A percentile compares a stretch with the other conserved stretches of the same genome.
Evolutionary conservation across 1,140 invertebrate genomes (phyloP).

Genomic region (Patella vulgata): DNA sequence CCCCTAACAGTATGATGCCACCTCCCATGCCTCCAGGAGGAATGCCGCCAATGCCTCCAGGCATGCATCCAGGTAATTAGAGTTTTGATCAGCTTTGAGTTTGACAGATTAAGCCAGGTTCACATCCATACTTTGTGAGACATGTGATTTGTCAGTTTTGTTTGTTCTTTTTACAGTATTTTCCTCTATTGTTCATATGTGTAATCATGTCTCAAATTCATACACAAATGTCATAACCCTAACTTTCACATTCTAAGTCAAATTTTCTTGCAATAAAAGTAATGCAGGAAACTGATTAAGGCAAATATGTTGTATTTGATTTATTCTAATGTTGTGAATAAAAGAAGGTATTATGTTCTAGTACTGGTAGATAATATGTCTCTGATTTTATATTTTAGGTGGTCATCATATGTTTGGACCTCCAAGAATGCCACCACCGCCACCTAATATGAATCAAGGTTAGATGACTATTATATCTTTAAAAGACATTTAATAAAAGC

Average conservation of each 20-base stretch:
- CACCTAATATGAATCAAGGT: slow-evolving; percentile 5
- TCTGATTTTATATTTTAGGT: slow-evolving; percentile 5
- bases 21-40: slow-evolving; percentile 58
- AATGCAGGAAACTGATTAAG: too few relatives aligned
- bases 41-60: slow-evolving; percentile 54
- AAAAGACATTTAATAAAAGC: neutral
- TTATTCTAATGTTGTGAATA: too few relatives aligned
- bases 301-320: too few relatives aligned
- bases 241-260: neutral
- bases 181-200: neutral
- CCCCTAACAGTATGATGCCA: slow-evolving; percentile 67
- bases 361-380: too few relatives aligned
- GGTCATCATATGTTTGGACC: slow-evolving; percentile 2
- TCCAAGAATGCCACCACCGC: slow-evolving; percentile 16
- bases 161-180: neutral
- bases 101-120: neutral
- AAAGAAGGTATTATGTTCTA: too few relatives aligned
- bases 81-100: neutral
- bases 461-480: neutral
- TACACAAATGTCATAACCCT: neutral
- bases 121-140: neutral
- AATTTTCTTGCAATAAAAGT: too few relatives aligned
- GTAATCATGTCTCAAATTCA: neutral
- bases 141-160: neutral
- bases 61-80: slow-evolving; percentile 13